Evolutionary conservation across 2,888 invertebrate species (phyloP).

Genomic region (Baronia brevicornis): DNA sequence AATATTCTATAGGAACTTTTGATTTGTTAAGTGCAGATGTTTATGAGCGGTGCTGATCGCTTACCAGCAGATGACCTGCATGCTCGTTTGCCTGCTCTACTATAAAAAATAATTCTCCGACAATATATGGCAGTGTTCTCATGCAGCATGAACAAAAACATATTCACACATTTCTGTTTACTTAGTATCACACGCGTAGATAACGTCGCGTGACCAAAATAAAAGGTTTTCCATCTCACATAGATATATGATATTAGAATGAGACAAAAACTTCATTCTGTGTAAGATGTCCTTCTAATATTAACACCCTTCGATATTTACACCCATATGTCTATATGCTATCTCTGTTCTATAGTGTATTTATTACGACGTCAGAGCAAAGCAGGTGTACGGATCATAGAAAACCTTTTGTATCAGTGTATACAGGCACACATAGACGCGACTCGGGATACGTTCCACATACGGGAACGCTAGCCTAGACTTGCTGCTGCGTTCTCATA

Average conservation of each 20-base stretch:
- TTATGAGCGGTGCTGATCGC: too few species aligned
- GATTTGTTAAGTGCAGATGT: too few species aligned
- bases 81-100: too few species aligned
- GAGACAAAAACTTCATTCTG: conserved; percentile 20
- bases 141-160: too few species aligned
- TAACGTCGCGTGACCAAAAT: conserved; percentile 20
- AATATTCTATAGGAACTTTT: too few species aligned
- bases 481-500: conserved; percentile 45
- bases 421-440: conserved; percentile 36
- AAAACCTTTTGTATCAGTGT: conserved; percentile 35
- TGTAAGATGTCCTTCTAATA: conserved; percentile 5
- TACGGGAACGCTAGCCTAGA: conserved; percentile 46
- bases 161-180: conserved; percentile 20
- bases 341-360: conserved; percentile 28
- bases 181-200: conserved; percentile 25
- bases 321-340: conserved; percentile 24
- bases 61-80: too few species aligned
- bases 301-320: conserved; percentile 22
- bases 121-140: too few species aligned
- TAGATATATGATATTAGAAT: conserved; percentile 20
- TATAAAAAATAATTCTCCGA: too few species aligned
- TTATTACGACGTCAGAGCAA: conserved; percentile 26
- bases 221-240: conserved; percentile 21
- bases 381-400: conserved; percentile 56
- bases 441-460: conserved; percentile 46